Evolutionary conservation across 2,113 vertebrate species (phyloP), one percentile per base, ranked within the genome.

Genomic region (Erythrocercus mccallii): DNA sequence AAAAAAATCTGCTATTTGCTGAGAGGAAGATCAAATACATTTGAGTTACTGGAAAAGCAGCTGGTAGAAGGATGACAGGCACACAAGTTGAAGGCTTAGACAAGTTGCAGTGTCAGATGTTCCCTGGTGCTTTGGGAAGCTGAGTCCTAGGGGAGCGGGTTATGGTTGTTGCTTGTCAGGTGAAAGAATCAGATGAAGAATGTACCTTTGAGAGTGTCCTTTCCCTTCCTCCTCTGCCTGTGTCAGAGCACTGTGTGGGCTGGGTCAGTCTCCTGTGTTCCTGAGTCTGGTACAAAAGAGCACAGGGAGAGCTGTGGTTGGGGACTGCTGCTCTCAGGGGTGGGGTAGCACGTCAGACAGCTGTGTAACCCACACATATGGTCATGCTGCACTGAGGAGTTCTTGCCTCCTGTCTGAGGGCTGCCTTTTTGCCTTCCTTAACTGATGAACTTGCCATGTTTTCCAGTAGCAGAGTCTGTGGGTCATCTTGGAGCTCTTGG

Each of bases 331-430:
- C 42, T 38, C 15, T 22, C 6, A 1, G 0, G 40, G 14, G 2
- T 24, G 40, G 48, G 48, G 4, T 54, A 4, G 13, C 56, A 10
- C 72, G n/a, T 12, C 40, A 47, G 25, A 6, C 27, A 37, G 0
- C 33, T 0, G 1, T 27, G 31, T 25, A 12, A 38, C 33, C 20
- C 2, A 0, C 40, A 7, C 0, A 0, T 3, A 33, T n/a, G 50
- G 4, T 44, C 5, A 1, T 12, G 6, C 64, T 65, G 27, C 37
- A 4, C 69, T 6, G 4, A 27, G 13, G 21, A 33, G 23, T 51
- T 31, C 30, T 47, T 25, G 11, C 24, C 82, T 62, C 25, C 0
- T 16, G 21, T 45, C 35, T 1, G 2, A 9, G 48, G 15, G 14
- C 9, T 0, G 0, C 47, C 57, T 20, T 31, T 74, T 48, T 22